phyloP scores from a whole-genome alignment of 2,888 invertebrate species.

The Loripinus fragilis region DNA sequence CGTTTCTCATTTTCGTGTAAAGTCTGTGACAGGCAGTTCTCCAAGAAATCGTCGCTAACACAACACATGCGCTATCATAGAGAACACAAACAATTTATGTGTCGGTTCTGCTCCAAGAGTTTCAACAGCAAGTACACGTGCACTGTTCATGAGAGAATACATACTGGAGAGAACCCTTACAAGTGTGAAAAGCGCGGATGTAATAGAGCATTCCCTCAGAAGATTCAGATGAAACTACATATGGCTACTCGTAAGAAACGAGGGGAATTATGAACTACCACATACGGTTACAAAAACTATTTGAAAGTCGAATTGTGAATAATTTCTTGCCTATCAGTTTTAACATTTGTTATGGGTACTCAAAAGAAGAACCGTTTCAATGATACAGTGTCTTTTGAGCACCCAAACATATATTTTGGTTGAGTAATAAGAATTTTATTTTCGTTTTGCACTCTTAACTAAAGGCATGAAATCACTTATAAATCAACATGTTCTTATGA shows the following conservation, averaged over 20 bases:
- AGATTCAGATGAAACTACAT: slow-evolving; percentile 55
- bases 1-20: slow-evolving; percentile 43
- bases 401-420: no score
- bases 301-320: no score
- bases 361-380: no score
- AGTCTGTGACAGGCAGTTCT: slow-evolving; percentile 47
- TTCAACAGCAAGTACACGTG: slow-evolving; percentile 60
- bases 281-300: no score
- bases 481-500: no score
- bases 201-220: slow-evolving; percentile 51
- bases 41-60: slow-evolving; percentile 53
- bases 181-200: slow-evolving; percentile 55
- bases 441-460: no score
- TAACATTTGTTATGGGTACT: no score
- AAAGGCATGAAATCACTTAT: no score
- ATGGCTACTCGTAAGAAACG: slow-evolving; percentile 25
- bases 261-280: slow-evolving; percentile 5
- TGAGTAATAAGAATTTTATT: no score
- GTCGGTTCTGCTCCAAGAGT: slow-evolving; percentile 47
- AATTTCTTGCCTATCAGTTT: no score
- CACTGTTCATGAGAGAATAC: slow-evolving; percentile 54
- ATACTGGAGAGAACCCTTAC: slow-evolving; percentile 57
- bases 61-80: slow-evolving; percentile 59
- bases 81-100: slow-evolving; percentile 44
- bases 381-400: no score